Percentiles rank a stretch among this genome's conserved stretches.
phyloP scores from a whole-genome alignment of 92 coral and sea anemone genomes.

The Palythoa grandis region DNA sequence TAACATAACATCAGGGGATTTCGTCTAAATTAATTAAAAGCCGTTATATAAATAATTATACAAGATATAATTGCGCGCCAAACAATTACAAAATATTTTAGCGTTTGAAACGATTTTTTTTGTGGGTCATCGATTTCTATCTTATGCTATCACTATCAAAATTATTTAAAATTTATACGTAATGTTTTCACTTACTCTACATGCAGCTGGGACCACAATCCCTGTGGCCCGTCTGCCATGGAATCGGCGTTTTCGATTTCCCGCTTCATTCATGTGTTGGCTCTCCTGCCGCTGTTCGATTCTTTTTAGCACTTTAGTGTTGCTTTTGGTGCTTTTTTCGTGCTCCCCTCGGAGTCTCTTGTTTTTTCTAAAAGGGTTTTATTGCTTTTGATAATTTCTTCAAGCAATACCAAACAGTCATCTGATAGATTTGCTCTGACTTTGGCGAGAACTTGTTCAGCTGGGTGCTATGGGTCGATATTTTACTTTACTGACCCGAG shows the following conservation, averaged over 20 bases:
- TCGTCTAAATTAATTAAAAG: no score
- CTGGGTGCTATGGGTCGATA: conserved; percentile 15
- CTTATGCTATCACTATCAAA: conserved; percentile 6
- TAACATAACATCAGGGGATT: no score
- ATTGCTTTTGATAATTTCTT: conserved; percentile 27
- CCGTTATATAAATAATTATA: no score
- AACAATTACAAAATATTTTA: background rate
- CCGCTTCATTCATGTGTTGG: conserved; percentile 21
- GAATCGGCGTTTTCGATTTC: conserved; percentile 17
- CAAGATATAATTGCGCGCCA: conserved; percentile 3
- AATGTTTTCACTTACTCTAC: conserved; percentile 49
- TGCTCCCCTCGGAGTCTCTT: conserved; percentile 42
- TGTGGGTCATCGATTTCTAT: background rate
- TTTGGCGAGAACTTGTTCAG: conserved; percentile 30
- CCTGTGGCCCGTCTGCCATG: background rate
- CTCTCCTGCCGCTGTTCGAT: conserved; percentile 42
- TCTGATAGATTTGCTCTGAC: conserved; percentile 24
- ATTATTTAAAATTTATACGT: background rate
- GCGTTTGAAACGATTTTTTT: background rate
- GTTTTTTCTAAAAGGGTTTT: conserved; percentile 35
- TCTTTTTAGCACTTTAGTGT: conserved; percentile 39
- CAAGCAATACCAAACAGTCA: conserved; percentile 43
- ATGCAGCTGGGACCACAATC: conserved; percentile 53
- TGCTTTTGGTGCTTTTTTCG: conserved; percentile 8
- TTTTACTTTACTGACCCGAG: background rate